Evolutionary conservation across 2,888 invertebrate genomes (phyloP).

Genomic region (Bombylius discolor): DNA sequence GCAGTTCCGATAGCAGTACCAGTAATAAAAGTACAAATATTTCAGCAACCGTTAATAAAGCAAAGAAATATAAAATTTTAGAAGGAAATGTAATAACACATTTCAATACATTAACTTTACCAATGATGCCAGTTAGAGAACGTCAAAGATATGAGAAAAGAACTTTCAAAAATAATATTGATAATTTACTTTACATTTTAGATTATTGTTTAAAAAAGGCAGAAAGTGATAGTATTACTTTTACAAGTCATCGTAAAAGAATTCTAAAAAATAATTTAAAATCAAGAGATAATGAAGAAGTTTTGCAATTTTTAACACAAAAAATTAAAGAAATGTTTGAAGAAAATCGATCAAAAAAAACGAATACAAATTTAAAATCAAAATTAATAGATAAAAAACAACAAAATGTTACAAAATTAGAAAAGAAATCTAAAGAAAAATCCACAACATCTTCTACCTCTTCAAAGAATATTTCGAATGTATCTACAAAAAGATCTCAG

Average conservation of each 20-base stretch:
- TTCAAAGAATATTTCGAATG: no score
- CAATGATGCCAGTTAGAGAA: conserved; percentile 21
- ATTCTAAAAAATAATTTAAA: conserved; percentile 28
- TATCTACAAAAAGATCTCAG: no score
- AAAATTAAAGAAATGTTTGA: conserved; percentile 13
- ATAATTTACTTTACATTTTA: conserved; percentile 26
- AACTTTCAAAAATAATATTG: conserved; percentile 18
- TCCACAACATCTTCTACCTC: no score
- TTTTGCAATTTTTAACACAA: conserved; percentile 27
- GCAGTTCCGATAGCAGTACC: conserved; percentile 12
- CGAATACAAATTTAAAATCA: not conserved
- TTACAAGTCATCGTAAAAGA: conserved; percentile 24
- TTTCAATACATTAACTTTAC: conserved; percentile 28
- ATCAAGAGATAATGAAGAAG: conserved; percentile 21
- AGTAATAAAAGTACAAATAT: not conserved
- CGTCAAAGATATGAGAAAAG: conserved; percentile 22
- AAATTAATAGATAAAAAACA: not conserved
- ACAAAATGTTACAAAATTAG: not conserved
- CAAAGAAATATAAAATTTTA: conserved; percentile 14
- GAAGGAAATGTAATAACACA: conserved; percentile 26
- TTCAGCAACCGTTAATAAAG: conserved; percentile 16
- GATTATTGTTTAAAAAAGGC: conserved; percentile 21
- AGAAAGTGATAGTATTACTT: conserved; percentile 1
- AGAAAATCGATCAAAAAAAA: not conserved
- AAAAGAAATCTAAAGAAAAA: not conserved